Evolutionary conservation across 1,140 invertebrate genomes (phyloP).

Genomic region (Pseudomyrmex dendroicus): DNA sequence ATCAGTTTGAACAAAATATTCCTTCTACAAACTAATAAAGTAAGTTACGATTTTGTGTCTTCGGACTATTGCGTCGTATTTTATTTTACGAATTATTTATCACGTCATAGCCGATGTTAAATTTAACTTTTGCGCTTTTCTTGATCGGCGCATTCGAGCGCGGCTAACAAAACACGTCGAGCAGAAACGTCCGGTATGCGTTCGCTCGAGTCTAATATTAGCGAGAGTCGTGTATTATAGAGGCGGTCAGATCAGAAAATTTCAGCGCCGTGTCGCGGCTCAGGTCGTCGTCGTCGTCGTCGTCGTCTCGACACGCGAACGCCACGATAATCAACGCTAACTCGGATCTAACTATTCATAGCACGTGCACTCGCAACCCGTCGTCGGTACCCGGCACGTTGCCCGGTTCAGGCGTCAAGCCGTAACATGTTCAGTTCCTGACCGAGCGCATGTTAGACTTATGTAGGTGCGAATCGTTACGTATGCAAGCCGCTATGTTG

Average conservation of each 20-base stretch:
- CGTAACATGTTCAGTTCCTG: conserved; percentile 54
- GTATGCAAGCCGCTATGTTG: conserved; percentile 30
- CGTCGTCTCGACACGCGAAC: conserved; percentile 66
- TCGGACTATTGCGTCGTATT: no score
- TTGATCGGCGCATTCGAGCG: conserved; percentile 24
- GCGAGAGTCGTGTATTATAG: conserved; percentile 2
- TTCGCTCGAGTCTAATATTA: conserved; percentile 72
- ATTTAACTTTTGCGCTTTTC: conserved; percentile 49
- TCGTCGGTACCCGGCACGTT: conserved; percentile 72
- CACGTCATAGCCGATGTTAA: background rate
- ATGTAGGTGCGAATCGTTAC: conserved; percentile 35
- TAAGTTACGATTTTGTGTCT: no score
- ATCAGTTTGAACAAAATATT: no score
- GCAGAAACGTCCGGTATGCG: conserved; percentile 56
- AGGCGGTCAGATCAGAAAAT: conserved; percentile 69
- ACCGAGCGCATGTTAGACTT: conserved; percentile 22
- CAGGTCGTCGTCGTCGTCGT: conserved; percentile 10
- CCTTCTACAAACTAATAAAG: no score
- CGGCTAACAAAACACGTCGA: conserved; percentile 56
- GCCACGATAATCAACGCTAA: conserved; percentile 75
- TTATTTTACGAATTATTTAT: no score
- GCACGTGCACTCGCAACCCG: conserved; percentile 75
- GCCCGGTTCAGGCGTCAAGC: conserved; percentile 69
- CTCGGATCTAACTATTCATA: conserved; percentile 78
- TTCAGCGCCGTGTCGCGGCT: conserved; percentile 56